Conservation (phyloP, 2,888 invertebrate genomes). For the Trissolcus japonicus region DNA sequence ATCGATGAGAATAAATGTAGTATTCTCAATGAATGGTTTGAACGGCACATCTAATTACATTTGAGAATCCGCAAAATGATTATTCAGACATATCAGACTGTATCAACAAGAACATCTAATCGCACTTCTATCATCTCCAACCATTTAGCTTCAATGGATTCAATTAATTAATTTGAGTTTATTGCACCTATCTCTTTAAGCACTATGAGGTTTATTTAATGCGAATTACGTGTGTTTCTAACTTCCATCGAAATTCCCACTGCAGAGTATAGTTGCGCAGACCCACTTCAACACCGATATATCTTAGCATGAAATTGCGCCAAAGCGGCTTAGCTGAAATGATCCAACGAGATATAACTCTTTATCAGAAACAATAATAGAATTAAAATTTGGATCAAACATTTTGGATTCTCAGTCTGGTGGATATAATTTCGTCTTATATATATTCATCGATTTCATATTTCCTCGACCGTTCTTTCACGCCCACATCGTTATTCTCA, state of each 20-base stretch:
- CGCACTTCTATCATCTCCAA: conserved; percentile 29
- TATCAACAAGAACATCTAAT: conserved; percentile 33
- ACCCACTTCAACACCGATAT: conserved; percentile 47
- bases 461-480: conserved; percentile 17
- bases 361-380: conserved; percentile 25
- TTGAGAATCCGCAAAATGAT: conserved; percentile 10
- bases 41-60: neutral
- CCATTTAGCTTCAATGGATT: conserved; percentile 44
- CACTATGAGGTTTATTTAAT: conserved; percentile 49
- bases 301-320: conserved; percentile 49
- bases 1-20: neutral
- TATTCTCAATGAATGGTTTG: neutral
- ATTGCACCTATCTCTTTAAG: conserved; percentile 53
- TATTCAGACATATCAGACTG: conserved; percentile 5
- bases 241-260: conserved; percentile 51
- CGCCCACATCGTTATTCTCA: conserved; percentile 33
- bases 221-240: conserved; percentile 55
- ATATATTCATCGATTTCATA: conserved; percentile 17
- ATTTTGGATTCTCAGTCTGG: too few species aligned
- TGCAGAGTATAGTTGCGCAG: conserved; percentile 36
- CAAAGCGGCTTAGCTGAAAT: conserved; percentile 51
- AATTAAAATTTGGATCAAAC: neutral
- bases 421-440: neutral
- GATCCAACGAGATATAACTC: conserved; percentile 44
- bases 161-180: conserved; percentile 55